Evolutionary conservation across 2,797 vertebrate genomes (phyloP).

Genomic region (Malacoraja senta): DNA sequence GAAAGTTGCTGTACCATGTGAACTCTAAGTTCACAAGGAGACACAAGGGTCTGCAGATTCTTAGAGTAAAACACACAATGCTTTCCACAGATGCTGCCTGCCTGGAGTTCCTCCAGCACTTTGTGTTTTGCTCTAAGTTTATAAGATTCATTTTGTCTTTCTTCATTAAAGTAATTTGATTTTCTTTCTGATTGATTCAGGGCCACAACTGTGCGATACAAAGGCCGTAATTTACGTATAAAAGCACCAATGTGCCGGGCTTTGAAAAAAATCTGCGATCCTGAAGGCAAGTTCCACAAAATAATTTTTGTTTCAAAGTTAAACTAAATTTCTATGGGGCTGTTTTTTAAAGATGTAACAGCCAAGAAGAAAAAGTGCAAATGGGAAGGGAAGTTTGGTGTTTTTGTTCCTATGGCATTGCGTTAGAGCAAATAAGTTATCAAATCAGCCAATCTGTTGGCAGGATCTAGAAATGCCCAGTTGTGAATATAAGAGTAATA

Average conservation of each 20-base stretch:
- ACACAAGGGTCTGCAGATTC: too few species aligned
- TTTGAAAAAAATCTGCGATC: conserved; percentile 94
- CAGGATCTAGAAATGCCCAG: neutral
- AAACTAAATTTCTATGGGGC: neutral
- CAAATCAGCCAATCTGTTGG: neutral
- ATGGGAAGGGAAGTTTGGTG: neutral
- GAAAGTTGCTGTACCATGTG: neutral
- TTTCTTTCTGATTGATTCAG: conserved; percentile 53
- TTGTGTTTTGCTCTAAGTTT: neutral
- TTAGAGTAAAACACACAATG: too few species aligned
- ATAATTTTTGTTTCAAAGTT: neutral
- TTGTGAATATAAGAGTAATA: neutral
- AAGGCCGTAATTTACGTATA: conserved; percentile 91
- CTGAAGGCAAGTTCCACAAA: conserved; percentile 70
- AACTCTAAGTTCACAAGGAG: neutral
- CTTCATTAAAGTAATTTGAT: conserved; percentile 3
- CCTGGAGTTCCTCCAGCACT: too few species aligned
- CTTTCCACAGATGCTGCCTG: too few species aligned
- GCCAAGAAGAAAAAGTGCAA: neutral
- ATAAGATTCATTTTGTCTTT: neutral
- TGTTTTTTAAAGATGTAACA: neutral
- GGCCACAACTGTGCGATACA: conserved; percentile 91
- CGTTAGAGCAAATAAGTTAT: neutral
- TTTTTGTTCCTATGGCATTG: neutral
- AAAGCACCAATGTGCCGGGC: conserved; percentile 97